Base-by-base conservation (phyloP, 2,888 invertebrate genomes). In the Chrysopilus asiliformis region DNA sequence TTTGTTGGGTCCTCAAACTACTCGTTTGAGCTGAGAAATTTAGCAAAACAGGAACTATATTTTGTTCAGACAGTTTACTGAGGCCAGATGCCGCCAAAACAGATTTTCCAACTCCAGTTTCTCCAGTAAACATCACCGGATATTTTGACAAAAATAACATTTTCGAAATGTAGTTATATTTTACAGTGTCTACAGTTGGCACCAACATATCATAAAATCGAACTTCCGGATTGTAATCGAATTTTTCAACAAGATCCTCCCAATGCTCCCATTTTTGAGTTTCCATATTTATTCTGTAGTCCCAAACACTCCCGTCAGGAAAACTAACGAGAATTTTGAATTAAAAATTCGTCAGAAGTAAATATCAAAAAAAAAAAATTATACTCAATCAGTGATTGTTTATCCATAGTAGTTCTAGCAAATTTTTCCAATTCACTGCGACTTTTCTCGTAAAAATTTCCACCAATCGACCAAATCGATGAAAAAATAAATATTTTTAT, bases 21-120 rank as follows among this genome's bases (percentile, higher is more conserved):
- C 80, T 83, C 0, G 91, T 91, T 66, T 91, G 90, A 0, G 91
- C 90, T 0, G 90, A 90, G 61, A 91, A 91, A 55, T 87, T 90
- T 40, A 93, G 66, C 43, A 80, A 76, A 1, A 82, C 72, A 0
- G 89, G 81, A 16, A 86, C 72, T 52, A 76, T 82, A 28, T 65
- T 58, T 1, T 72, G 74, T 2, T 70, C 66, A 0, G 60, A 51
- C 5, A 90, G 69, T 29, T 67, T 71, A 36, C 74, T 75, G 29
- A 91, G 63, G 2, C 79, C 74, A 33, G 76, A 74, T 50, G 82
- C 75, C 0, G 85, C 86, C 37, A 90, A 74, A 4, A 85, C 80
- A 1, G 90, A 85, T 68, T 91, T 91, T 12, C 90, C 91, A 24
- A 89, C 87, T 41, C 91, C 85, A 32, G 89, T 89, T 30, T 74